Evolutionary conservation across 2,113 vertebrate species (phyloP), one percentile per base, ranked within the genome.

Genomic region (Ceuthmochares aereus): DNA sequence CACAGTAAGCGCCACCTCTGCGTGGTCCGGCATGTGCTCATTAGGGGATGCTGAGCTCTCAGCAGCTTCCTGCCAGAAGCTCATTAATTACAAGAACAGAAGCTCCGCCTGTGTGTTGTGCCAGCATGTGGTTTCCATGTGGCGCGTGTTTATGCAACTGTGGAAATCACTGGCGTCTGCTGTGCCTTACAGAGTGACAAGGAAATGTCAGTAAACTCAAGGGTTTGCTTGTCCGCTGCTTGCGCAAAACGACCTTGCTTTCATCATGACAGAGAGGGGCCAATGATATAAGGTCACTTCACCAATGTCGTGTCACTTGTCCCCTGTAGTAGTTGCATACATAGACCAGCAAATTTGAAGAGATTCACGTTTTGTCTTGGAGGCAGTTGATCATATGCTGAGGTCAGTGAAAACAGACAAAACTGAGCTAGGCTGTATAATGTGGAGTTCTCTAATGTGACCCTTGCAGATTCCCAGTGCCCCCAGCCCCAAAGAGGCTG

Each of bases 41-140:
- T 93, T 81, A 82, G 55, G 73, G 72, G 87, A 80, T 89, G 84
- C 93, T 94, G 94, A 95, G 80, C 82, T 90, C 51, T 51, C 12
- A 11, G 73, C 80, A 76, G 60, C 74, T 58, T 93, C 84, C 91
- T 88, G 89, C 95, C 82, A 90, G 75, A 49, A 96, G 14, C 59
- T 96, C 87, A 74, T 97, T 97, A 97, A 95, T 95, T 96, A 80
- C 75, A 68, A 56, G 88, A 86, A n/a, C 89, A 78, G 80, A 80
- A 92, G 67, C 1, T 0, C 69, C 9, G 58, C 88, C 93, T 52
- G 85, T 56, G 77, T 0, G 6, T 56, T 62, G 78, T 17, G 78
- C 89, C 95, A 96, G 89, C 3, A 0, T 91, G 81, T 27, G 51
- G 60, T 47, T 87, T 77, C 75, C 90, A 91, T 84, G 79, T 26